Base-by-base conservation (phyloP, 2,797 vertebrate genomes). In the Gadopsis bispinosus region DNA sequence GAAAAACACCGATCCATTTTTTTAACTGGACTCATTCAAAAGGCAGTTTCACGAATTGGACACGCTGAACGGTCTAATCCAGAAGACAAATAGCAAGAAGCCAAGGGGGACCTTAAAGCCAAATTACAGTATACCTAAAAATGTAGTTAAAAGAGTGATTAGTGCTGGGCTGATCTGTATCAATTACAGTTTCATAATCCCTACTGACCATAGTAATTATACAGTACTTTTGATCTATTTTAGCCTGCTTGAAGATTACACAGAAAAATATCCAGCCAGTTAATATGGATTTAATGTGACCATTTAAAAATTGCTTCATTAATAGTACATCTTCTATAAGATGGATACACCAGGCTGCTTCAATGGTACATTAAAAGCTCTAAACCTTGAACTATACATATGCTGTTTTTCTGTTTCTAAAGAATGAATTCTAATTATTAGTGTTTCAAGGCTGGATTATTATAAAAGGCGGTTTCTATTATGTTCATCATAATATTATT, bases 181-280 rank as follows among this genome's bases (percentile, higher is more conserved):
- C 92, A 89, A 87, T 91, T 92, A 92, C 92, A 90, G 62, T 91
- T 86, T 79, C 82, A 90, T 91, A 94, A 93, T 95, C 93, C 92
- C 93, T 91, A 83, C 88, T 92, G 92, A 94, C 91, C 92, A 89
- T 50, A 80, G 77, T 92, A 93, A 94, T 94, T 93, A 94, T 92
- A 92, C 90, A 83, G 37, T 90, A 92, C 91, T 89, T 87, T 90
- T 94, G 80, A 89, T 87, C 90, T 91, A 88, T 88, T 92, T 90
- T 84, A 90, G 88, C 84, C 87, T 59, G 83, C 86, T 91, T 92
- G 90, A 93, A 94, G 91, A 94, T 93, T 89, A 91, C 70, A 91
- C 80, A 81, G 78, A 85, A 87, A 84, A 87, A 87, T 83, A 87
- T 53, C 14, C 47, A 89, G 85, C 79, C 76, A 41, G 68, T 90